Conservation (phyloP, 2,113 vertebrate species). For the Stigmatopora nigra region DNA sequence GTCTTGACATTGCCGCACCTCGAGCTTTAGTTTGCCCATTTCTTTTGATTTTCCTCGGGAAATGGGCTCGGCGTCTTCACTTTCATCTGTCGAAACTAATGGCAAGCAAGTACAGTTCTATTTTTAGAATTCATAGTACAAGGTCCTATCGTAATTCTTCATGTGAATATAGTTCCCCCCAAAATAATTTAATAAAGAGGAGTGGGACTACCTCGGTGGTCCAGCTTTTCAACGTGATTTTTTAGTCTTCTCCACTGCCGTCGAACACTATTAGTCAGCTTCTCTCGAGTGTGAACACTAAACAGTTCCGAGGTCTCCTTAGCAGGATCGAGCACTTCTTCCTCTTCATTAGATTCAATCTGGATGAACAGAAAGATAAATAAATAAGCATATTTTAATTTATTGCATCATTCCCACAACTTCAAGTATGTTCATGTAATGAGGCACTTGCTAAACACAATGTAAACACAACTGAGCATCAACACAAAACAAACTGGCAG, state of each 20-base stretch:
- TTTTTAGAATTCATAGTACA: background rate
- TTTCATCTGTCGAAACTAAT: constrained; percentile 64
- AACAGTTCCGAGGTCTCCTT: constrained; percentile 81
- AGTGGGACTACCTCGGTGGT: constrained; percentile 79
- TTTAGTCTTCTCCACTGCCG: constrained; percentile 93
- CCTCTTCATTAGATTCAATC: constrained; percentile 81
- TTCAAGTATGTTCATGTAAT: too few relatives aligned
- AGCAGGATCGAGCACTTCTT: constrained; percentile 75
- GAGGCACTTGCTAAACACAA: too few relatives aligned
- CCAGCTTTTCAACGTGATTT: constrained; percentile 85
- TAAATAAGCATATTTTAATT: too few relatives aligned
- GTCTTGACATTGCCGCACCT: constrained; percentile 91
- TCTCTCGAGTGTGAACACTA: constrained; percentile 84
- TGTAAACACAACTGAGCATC: too few relatives aligned
- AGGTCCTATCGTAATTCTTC: background rate
- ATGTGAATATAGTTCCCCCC: too few relatives aligned
- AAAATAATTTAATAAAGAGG: background rate
- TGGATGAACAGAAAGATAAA: constrained; percentile 36
- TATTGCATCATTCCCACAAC: too few relatives aligned
- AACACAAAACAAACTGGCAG: too few relatives aligned
- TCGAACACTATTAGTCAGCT: constrained; percentile 91
- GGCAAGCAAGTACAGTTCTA: constrained; percentile 46
- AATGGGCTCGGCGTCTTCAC: constrained; percentile 69
- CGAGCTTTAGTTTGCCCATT: constrained; percentile 78
- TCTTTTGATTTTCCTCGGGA: constrained; percentile 79